A percentile compares a stretch with the other conserved stretches of the same genome.
Conservation (phyloP, 2,113 vertebrate genomes). For the Chamaetylas fuelleborni region DNA sequence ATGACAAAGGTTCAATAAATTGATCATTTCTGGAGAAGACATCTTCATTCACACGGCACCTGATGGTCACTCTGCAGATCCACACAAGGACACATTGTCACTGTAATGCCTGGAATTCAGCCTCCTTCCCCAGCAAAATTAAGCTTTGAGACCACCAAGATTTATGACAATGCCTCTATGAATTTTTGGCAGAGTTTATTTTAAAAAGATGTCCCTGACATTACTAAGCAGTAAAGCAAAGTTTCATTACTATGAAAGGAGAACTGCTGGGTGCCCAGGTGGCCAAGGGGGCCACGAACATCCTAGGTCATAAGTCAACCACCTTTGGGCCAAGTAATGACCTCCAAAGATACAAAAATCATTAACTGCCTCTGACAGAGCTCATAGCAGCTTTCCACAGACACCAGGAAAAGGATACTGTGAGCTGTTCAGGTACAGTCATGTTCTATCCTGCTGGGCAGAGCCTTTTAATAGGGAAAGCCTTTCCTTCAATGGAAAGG, state of each 20-base stretch:
- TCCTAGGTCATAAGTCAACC: too few species aligned
- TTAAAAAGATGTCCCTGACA: neutral
- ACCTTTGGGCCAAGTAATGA: neutral
- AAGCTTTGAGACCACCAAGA: neutral
- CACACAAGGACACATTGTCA: neutral
- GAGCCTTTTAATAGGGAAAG: neutral
- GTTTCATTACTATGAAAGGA: neutral
- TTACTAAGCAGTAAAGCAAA: neutral
- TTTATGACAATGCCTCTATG: neutral
- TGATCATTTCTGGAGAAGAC: neutral
- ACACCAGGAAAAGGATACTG: neutral
- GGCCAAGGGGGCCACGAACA: neutral
- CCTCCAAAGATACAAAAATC: neutral
- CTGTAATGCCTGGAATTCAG: neutral
- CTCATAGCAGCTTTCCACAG: neutral
- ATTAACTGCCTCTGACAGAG: neutral
- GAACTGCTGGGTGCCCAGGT: neutral
- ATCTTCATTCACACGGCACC: rapidly evolving
- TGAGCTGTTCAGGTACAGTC: neutral
- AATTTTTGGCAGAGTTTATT: neutral
- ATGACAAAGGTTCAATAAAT: neutral
- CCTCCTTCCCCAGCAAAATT: neutral
- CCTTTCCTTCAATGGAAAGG: neutral
- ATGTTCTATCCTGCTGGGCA: neutral
- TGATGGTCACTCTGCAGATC: neutral